Evolutionary conservation across 2,113 vertebrate genomes (phyloP).

Genomic region (Pangasianodon hypophthalmus): DNA sequence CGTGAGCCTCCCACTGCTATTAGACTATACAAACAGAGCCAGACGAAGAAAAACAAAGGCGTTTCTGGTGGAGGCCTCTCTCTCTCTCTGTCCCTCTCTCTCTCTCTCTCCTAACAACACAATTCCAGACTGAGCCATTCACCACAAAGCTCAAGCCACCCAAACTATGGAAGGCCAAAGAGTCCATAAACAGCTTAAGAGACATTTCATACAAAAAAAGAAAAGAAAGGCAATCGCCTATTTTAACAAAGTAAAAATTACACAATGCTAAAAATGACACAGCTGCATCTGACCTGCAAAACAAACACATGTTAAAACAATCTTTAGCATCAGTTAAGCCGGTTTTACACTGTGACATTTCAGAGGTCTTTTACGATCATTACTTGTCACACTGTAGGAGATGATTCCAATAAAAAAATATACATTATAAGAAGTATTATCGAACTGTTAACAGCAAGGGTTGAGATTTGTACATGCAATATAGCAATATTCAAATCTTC

Average conservation of each 20-base stretch:
- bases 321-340: no score
- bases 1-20: neutral
- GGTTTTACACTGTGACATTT: no score
- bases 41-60: constrained; percentile 13
- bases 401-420: no score
- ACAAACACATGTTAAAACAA: no score
- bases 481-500: no score
- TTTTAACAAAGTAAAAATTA: neutral
- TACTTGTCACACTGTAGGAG: no score
- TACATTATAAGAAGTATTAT: no score
- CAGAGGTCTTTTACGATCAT: no score
- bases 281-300: no score
- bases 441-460: no score
- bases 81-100: neutral
- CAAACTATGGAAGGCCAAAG: constrained; percentile 28
- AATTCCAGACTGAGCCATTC: neutral
- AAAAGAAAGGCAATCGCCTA: neutral
- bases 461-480: no score
- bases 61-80: constrained; percentile 2
- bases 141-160: neutral
- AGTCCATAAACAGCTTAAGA: neutral
- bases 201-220: neutral
- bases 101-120: neutral
- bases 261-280: neutral
- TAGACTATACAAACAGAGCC: constrained; percentile 62